A percentile compares a stretch with the other conserved stretches of the same genome.
Evolutionary conservation across 2,797 vertebrate genomes (phyloP).

Genomic region (Pseudomugil tenellus): DNA sequence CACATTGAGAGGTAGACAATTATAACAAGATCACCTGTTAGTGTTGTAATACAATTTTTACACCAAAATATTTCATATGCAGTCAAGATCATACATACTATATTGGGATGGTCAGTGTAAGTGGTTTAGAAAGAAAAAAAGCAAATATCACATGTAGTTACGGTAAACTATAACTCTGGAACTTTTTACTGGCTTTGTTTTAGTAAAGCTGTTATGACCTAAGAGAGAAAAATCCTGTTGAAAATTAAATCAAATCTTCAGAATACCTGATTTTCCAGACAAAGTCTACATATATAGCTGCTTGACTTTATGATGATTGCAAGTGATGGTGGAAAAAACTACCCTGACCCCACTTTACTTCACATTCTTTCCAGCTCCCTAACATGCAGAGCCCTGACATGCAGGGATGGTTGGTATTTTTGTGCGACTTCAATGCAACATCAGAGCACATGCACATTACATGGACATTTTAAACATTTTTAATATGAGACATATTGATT

Average conservation of each 20-base stretch:
- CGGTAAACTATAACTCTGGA: not conserved
- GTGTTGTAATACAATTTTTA: not conserved
- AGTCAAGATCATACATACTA: not conserved
- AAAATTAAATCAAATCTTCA: too few relatives aligned
- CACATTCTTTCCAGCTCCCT: not conserved
- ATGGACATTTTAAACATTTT: not conserved
- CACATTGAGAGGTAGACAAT: not conserved
- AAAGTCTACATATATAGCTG: not conserved
- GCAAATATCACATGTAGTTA: not conserved
- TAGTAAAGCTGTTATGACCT: too few relatives aligned
- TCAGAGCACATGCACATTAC: not conserved
- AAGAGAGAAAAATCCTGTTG: too few relatives aligned
- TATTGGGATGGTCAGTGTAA: too few relatives aligned
- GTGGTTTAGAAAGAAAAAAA: not conserved
- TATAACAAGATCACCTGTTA: not conserved
- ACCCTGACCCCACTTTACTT: not conserved
- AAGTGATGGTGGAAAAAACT: not conserved
- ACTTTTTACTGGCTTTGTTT: too few relatives aligned
- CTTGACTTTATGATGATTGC: not conserved
- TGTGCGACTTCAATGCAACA: not conserved
- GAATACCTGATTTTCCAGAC: not conserved
- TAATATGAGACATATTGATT: conserved; percentile 3
- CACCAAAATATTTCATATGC: not conserved
- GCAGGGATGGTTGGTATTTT: not conserved
- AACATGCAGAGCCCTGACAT: not conserved